Conservation (phyloP, 2,797 vertebrate genomes). For the Pogonophryne albipinna region DNA sequence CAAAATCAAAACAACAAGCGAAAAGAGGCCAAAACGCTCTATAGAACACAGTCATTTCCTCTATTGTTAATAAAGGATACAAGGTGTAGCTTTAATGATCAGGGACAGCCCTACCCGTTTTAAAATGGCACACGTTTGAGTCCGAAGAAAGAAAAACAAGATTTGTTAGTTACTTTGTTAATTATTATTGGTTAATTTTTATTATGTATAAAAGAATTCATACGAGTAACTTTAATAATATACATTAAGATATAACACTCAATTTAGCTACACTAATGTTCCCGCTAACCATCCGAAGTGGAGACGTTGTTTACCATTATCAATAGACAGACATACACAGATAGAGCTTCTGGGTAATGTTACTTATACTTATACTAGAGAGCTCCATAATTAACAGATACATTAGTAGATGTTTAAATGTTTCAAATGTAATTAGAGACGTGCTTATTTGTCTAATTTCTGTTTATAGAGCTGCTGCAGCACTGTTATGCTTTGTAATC, state of each 20-base stretch:
- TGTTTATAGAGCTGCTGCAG: background rate
- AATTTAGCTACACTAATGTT: background rate
- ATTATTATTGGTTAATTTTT: too few species aligned
- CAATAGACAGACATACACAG: background rate
- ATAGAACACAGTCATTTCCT: background rate
- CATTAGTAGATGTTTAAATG: constrained; percentile 24
- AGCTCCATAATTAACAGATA: constrained; percentile 16
- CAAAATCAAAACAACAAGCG: too few species aligned
- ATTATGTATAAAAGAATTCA: background rate
- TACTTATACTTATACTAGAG: constrained; percentile 12
- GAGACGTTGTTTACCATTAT: constrained; percentile 1
- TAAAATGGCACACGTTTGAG: background rate
- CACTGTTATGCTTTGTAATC: background rate
- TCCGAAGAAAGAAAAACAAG: background rate
- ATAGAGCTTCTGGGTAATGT: background rate
- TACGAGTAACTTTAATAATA: background rate
- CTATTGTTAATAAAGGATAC: background rate
- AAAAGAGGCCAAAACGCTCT: background rate
- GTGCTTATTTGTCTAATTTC: constrained; percentile 5
- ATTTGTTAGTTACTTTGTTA: constrained; percentile 8
- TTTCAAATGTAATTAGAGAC: constrained; percentile 31
- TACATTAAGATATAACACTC: background rate
- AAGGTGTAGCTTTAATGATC: constrained; percentile 2
- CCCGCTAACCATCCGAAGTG: constrained; percentile 1
- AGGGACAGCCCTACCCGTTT: background rate